Conservation (phyloP, 2,888 invertebrate genomes). For the Ochropleura leucogaster region DNA sequence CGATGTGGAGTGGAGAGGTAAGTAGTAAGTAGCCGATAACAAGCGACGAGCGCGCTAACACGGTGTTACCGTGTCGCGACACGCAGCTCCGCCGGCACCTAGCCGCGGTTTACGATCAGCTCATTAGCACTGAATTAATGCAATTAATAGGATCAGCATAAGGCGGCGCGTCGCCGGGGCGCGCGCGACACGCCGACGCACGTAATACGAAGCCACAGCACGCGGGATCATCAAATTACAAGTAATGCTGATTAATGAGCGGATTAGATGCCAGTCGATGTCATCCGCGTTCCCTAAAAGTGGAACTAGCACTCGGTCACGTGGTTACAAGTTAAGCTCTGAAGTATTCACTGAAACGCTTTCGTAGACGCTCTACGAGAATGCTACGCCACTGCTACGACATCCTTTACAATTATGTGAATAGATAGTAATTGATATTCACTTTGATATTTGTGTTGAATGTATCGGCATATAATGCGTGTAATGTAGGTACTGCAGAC, state of each 20-base stretch:
- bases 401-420: background rate
- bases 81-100: background rate
- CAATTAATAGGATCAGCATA: conserved; percentile 74
- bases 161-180: conserved; percentile 15
- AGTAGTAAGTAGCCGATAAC: conserved; percentile 14
- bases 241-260: conserved; percentile 63
- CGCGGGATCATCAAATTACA: conserved; percentile 62
- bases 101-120: conserved; percentile 59
- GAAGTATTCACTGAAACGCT: background rate
- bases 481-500: too few species aligned
- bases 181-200: conserved; percentile 13
- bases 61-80: conserved; percentile 21
- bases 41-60: conserved; percentile 12
- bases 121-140: conserved; percentile 64
- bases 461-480: background rate
- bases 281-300: conserved; percentile 3
- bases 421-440: background rate
- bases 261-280: conserved; percentile 34
- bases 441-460: conserved; percentile 13
- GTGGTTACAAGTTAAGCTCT: background rate
- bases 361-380: conserved; percentile 59
- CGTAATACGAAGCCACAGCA: conserved; percentile 57
- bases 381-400: conserved; percentile 59
- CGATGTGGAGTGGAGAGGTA: background rate
- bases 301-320: background rate